Conservation (phyloP, 1,140 invertebrate species). For the Lepidurus couesii region DNA sequence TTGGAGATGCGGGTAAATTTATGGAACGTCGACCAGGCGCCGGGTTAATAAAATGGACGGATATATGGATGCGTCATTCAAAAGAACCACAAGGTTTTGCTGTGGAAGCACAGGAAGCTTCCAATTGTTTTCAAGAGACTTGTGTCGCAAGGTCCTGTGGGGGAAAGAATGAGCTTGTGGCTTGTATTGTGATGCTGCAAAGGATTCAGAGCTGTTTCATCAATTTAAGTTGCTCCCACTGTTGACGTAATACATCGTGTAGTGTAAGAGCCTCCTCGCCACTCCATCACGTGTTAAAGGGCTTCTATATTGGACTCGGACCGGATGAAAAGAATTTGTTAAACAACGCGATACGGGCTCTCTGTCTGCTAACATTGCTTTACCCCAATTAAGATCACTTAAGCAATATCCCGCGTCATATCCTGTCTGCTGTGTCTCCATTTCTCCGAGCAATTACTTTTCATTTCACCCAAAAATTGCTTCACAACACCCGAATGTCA, state of each 20-base stretch:
- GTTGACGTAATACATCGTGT: slow-evolving; percentile 6
- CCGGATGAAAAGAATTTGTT: not conserved
- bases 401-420: not conserved
- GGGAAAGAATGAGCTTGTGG: slow-evolving; percentile 8
- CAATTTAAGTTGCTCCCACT: not conserved
- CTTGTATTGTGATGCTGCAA: not conserved
- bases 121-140: slow-evolving; percentile 16
- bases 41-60: slow-evolving; percentile 1
- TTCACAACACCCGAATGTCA: not conserved
- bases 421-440: slow-evolving; percentile 18
- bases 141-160: not conserved
- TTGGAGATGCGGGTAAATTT: not conserved
- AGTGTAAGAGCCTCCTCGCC: not conserved
- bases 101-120: not conserved
- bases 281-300: slow-evolving; percentile 18
- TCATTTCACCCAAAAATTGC: not conserved
- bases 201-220: slow-evolving; percentile 12
- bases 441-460: not conserved
- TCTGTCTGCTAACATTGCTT: slow-evolving; percentile 15
- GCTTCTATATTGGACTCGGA: not conserved
- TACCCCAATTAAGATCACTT: slow-evolving; percentile 9
- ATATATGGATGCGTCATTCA: slow-evolving; percentile 8
- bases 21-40: slow-evolving; percentile 5
- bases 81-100: too few species aligned
- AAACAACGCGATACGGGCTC: slow-evolving; percentile 18